Conservation (phyloP, 2,797 vertebrate genomes). For the Amblyopsis hoosieri region DNA sequence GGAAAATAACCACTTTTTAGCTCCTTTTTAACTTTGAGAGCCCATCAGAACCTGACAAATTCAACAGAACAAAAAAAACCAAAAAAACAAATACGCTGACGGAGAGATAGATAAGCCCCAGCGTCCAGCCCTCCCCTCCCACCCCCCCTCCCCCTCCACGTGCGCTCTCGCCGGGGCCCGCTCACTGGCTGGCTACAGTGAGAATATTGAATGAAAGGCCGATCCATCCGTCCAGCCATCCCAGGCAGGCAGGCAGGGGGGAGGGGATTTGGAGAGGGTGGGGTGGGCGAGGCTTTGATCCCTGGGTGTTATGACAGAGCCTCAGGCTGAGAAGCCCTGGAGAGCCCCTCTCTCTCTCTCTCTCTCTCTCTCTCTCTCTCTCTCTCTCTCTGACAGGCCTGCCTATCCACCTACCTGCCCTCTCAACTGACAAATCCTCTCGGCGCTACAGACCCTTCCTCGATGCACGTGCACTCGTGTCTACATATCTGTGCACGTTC, state of each 20-base stretch:
- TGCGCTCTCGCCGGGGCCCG: constrained; percentile 54
- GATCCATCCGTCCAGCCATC: constrained; percentile 50
- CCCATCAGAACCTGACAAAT: constrained; percentile 59
- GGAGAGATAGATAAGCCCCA: constrained; percentile 41
- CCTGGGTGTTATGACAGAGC: constrained; percentile 80
- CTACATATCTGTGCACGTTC: constrained; percentile 10
- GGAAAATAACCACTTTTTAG: constrained; percentile 33
- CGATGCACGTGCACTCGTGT: constrained; percentile 40
- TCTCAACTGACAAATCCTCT: constrained; percentile 50
- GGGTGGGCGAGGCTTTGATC: constrained; percentile 77
- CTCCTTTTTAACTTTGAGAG: constrained; percentile 57
- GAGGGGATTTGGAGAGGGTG: constrained; percentile 60
- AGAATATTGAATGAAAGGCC: constrained; percentile 81
- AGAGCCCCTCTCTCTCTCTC: constrained; percentile 40
- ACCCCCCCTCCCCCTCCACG: constrained; percentile 19
- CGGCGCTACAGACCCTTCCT: constrained; percentile 42
- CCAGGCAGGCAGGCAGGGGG: constrained; percentile 49
- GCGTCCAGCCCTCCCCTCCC: constrained; percentile 30
- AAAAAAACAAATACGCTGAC: constrained; percentile 62
- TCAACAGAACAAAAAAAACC: constrained; percentile 47
- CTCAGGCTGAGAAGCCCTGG: constrained; percentile 69
- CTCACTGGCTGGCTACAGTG: constrained; percentile 71
- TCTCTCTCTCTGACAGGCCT: background rate
- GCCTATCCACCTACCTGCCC: constrained; percentile 41
- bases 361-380: background rate